Evolutionary conservation across 2,888 invertebrate genomes (phyloP).

Genomic region (Aelia acuminata): DNA sequence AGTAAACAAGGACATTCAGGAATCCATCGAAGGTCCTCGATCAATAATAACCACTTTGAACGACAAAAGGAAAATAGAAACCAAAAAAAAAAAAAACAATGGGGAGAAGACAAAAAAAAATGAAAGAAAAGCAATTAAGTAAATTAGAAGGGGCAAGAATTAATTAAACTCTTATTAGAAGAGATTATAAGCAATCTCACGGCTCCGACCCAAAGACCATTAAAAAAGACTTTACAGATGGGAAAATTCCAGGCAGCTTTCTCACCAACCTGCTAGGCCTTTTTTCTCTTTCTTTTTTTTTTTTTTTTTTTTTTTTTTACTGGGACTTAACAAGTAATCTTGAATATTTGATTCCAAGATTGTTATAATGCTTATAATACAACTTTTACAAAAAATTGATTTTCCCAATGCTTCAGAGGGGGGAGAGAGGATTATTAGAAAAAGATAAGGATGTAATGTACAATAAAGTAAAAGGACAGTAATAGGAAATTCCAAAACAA

Average conservation of each 20-base stretch:
- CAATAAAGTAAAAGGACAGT: too few species aligned
- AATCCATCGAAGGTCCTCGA: neutral
- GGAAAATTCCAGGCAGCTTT: neutral
- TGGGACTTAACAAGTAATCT: neutral
- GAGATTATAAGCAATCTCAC: conserved; percentile 28
- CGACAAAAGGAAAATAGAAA: neutral
- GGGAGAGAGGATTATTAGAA: too few species aligned
- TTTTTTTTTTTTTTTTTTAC: neutral
- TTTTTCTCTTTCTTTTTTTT: too few species aligned
- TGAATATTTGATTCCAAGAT: neutral
- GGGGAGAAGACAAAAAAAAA: neutral
- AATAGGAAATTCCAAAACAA: too few species aligned
- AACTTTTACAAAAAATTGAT: neutral
- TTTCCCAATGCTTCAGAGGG: too few species aligned
- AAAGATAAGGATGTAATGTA: too few species aligned
- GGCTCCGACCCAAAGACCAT: neutral
- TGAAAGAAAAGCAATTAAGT: neutral
- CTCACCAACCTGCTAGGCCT: neutral
- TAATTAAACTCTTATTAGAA: conserved; percentile 32
- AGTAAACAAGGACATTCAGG: neutral
- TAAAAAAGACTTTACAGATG: conserved; percentile 31
- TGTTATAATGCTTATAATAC: neutral
- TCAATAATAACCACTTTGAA: neutral
- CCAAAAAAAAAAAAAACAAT: neutral
- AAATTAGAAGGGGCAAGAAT: conserved; percentile 15